A percentile compares a stretch with the other conserved stretches of the same genome.
phyloP scores from a whole-genome alignment of 2,797 vertebrate species.

The Fratercula arctica region DNA sequence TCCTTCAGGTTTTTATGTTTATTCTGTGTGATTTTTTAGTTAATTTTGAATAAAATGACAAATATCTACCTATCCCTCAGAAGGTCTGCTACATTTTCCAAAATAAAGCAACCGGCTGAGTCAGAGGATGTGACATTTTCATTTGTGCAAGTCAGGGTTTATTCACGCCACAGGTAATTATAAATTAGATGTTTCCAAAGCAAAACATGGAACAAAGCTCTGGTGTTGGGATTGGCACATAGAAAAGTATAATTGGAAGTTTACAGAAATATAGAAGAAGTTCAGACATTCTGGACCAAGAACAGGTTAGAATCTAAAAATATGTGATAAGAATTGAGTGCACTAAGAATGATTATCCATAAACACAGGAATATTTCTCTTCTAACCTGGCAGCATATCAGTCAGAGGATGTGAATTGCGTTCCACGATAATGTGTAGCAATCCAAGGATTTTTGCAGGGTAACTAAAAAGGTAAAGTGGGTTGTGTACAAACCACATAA shows the following conservation, averaged over 20 bases:
- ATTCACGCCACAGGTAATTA: slow-evolving; percentile 47
- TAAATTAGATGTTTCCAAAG: slow-evolving; percentile 49
- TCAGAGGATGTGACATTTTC: slow-evolving; percentile 61
- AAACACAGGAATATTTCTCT: neutral
- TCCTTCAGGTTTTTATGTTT: neutral
- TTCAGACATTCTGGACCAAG: neutral
- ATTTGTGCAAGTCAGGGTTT: slow-evolving; percentile 56
- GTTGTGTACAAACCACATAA: neutral
- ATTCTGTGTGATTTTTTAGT: neutral
- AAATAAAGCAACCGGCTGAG: slow-evolving; percentile 47
- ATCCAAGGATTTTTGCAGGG: neutral
- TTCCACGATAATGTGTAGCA: neutral
- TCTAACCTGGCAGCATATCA: neutral
- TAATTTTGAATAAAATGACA: neutral
- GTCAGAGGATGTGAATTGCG: neutral
- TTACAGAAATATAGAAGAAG: slow-evolving; percentile 5
- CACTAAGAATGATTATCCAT: neutral
- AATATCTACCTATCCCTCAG: neutral
- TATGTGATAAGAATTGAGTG: neutral
- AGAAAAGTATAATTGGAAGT: slow-evolving; percentile 5
- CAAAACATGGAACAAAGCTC: slow-evolving; percentile 48
- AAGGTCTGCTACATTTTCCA: neutral
- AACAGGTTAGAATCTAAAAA: neutral
- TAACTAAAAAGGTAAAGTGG: neutral
- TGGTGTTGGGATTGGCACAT: slow-evolving; percentile 4